Conservation (phyloP, 2,797 vertebrate species). For the Sardinella longiceps region DNA sequence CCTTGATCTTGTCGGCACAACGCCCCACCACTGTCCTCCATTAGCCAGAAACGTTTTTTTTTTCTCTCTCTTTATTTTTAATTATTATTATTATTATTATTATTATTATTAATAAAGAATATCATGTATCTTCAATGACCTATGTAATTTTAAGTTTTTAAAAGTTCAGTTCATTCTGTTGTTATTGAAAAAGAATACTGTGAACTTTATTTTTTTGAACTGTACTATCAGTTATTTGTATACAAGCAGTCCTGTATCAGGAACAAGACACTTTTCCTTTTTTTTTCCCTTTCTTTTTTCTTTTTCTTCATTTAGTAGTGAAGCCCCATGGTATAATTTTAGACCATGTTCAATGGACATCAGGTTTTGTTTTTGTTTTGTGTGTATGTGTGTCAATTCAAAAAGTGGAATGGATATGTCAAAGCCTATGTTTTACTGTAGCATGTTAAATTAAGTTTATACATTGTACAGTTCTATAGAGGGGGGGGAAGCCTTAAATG, state of each 20-base stretch:
- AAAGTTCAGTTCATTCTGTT: constrained; percentile 54
- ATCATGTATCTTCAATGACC: constrained; percentile 52
- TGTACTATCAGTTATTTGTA: constrained; percentile 94
- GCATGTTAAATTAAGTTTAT: constrained; percentile 97
- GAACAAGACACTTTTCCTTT: constrained; percentile 74
- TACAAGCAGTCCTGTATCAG: constrained; percentile 93
- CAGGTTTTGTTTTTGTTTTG: constrained; percentile 75
- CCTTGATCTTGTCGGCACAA: constrained; percentile 41
- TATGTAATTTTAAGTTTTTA: constrained; percentile 62
- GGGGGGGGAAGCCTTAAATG: constrained; percentile 73
- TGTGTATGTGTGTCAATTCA: constrained; percentile 68
- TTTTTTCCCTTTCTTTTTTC: constrained; percentile 50
- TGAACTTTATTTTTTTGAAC: constrained; percentile 95
- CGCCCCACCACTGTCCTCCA: constrained; percentile 36
- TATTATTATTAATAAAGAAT: constrained; percentile 39
- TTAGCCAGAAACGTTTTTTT: constrained; percentile 59
- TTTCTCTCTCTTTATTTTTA: constrained; percentile 48
- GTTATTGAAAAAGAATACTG: constrained; percentile 87
- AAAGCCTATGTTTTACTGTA: constrained; percentile 84
- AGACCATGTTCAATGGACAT: constrained; percentile 84
- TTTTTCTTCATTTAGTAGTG: constrained; percentile 62
- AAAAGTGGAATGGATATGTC: constrained; percentile 77
- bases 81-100: constrained; percentile 20
- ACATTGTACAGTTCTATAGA: constrained; percentile 85
- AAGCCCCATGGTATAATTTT: constrained; percentile 80